A percentile compares a stretch with the other conserved stretches of the same genome.
Evolutionary conservation across 1,140 invertebrate species (phyloP).

Genomic region (Scaptomyza graminum): DNA sequence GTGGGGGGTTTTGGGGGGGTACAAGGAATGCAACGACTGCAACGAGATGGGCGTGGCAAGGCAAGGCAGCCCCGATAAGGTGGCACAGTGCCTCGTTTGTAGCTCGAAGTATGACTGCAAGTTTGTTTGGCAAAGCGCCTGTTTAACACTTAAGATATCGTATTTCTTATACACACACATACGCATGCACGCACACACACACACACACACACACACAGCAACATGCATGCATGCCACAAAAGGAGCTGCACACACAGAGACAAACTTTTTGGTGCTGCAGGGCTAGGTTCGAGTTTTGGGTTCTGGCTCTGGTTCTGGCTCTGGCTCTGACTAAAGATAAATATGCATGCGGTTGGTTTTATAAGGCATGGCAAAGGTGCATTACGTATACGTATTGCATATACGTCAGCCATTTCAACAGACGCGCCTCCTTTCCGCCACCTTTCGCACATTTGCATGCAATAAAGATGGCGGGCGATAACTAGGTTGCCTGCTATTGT

Average conservation of each 20-base stretch:
- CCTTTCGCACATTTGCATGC: conserved; percentile 81
- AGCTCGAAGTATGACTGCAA: conserved; percentile 41
- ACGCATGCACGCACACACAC: conserved; percentile 22
- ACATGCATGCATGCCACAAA: conserved; percentile 1
- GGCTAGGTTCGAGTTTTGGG: conserved; percentile 19
- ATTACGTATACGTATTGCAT: conserved; percentile 54
- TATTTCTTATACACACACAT: conserved; percentile 64
- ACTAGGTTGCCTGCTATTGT: conserved; percentile 79
- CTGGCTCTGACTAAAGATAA: conserved; percentile 64
- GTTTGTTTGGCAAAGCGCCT: conserved; percentile 80
- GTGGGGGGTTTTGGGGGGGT: neutral
- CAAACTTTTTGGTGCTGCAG: conserved; percentile 14
- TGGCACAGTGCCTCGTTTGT: conserved; percentile 52
- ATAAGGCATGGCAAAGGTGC: conserved; percentile 61
- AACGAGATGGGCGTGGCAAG: conserved; percentile 57
- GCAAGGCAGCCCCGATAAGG: conserved; percentile 47
- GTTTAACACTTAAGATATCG: conserved; percentile 82
- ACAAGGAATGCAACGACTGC: conserved; percentile 28
- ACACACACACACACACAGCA: conserved; percentile 19
- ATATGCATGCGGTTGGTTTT: conserved; percentile 77
- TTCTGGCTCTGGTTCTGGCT: conserved; percentile 11
- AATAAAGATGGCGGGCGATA: conserved; percentile 81
- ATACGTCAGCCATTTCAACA: conserved; percentile 72
- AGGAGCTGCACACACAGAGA: conserved; percentile 2
- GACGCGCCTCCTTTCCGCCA: conserved; percentile 66